A percentile compares a stretch with the other conserved stretches of the same genome.
Evolutionary conservation across 1,140 invertebrate genomes (phyloP).

Genomic region (Drosophila lowei): DNA sequence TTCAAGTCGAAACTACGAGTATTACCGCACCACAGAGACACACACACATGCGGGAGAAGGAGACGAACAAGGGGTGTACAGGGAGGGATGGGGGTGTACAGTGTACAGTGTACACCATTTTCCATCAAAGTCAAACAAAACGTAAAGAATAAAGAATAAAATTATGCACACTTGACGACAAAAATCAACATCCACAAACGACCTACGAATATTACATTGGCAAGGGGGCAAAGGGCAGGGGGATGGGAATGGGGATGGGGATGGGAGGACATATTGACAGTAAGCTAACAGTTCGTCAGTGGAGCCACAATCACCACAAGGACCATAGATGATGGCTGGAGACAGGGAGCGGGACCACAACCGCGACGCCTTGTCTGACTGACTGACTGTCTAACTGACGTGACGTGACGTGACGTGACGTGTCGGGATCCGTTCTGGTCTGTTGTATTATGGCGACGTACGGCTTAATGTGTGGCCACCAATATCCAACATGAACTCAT

Average conservation of each 20-base stretch:
- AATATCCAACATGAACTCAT: constrained; percentile 67
- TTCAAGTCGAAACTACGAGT: constrained; percentile 46
- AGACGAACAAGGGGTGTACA: not conserved
- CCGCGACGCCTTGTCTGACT: constrained; percentile 51
- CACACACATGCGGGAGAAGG: no score
- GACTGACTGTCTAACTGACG: constrained; percentile 15
- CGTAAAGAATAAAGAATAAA: constrained; percentile 58
- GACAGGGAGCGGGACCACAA: constrained; percentile 15
- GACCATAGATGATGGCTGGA: constrained; percentile 40
- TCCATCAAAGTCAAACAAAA: constrained; percentile 68
- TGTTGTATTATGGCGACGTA: constrained; percentile 58
- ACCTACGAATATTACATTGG: constrained; percentile 17
- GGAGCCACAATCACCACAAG: constrained; percentile 29
- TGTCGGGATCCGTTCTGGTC: constrained; percentile 29
- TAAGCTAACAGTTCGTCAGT: constrained; percentile 73
- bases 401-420: constrained; percentile 54
- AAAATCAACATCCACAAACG: constrained; percentile 57
- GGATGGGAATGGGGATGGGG: not conserved
- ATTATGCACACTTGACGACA: constrained; percentile 68
- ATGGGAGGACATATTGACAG: constrained; percentile 62
- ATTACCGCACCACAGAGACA: constrained; percentile 37
- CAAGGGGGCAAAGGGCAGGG: not conserved
- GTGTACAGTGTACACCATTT: constrained; percentile 14
- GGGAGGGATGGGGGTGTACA: no score
- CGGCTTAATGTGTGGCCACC: constrained; percentile 69